These are phyloP conservation scores for Ploceus nigricollis DNA, from an alignment of 2,113 vertebrate genomes.

Conservation along the genomic window DNA sequence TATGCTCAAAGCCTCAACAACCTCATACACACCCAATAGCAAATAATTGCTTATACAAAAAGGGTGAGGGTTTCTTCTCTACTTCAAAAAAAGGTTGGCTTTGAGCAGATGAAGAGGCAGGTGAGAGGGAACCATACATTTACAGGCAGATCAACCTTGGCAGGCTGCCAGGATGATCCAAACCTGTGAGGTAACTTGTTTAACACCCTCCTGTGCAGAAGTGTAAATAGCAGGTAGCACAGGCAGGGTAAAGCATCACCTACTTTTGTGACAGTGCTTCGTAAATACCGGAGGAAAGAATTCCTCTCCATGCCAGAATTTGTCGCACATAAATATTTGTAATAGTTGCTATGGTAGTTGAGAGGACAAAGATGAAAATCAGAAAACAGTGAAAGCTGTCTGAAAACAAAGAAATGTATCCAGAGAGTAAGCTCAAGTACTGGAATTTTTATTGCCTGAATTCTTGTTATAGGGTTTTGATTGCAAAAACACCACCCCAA, in stretches of 20 bases:
- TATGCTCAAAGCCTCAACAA: conserved; percentile 45
- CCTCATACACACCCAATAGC: conserved; percentile 17
- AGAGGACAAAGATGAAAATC: conserved; percentile 63
- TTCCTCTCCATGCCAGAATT: conserved; percentile 64
- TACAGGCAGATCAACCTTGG: conserved; percentile 65
- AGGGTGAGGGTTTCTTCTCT: background rate
- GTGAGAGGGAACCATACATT: background rate
- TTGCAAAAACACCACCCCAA: background rate
- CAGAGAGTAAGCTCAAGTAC: conserved; percentile 30
- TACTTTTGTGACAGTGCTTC: conserved; percentile 72
- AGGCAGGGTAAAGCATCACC: conserved; percentile 70
- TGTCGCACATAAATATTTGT: conserved; percentile 80
- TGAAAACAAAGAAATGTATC: conserved; percentile 75
- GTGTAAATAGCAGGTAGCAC: conserved; percentile 71
- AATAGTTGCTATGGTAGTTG: conserved; percentile 81
- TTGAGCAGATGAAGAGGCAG: background rate
- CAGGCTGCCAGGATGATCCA: conserved; percentile 67
- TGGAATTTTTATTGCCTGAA: conserved; percentile 12
- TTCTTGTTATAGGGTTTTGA: background rate
- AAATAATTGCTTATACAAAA: background rate
- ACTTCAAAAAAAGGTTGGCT: background rate
- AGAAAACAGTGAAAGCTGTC: conserved; percentile 72
- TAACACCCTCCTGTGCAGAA: conserved; percentile 68
- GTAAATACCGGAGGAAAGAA: conserved; percentile 59
- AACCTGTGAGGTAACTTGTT: conserved; percentile 70